These are phyloP conservation scores for Catocala nupta DNA, from an alignment of 2,888 invertebrate species.

Conservation along the genomic window DNA sequence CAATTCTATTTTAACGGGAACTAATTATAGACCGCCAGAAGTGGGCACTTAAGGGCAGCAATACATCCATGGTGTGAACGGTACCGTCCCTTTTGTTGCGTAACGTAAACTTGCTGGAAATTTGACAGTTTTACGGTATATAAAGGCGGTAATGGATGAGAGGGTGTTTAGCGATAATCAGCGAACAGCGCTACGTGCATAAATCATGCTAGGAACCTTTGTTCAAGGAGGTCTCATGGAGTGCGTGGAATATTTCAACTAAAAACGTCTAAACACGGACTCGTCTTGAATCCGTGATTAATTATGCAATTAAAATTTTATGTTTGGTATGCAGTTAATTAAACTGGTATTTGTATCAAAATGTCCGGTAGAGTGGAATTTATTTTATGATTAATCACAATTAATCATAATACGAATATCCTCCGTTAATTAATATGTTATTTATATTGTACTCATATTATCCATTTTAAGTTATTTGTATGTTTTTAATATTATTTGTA, in stretches of 20 bases:
- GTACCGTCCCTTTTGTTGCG: constrained; percentile 46
- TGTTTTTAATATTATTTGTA: too few species aligned
- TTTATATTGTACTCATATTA: too few species aligned
- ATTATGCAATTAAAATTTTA: constrained; percentile 12
- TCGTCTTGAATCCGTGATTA: constrained; percentile 15
- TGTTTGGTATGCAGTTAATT: constrained; percentile 5
- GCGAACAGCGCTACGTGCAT: constrained; percentile 59
- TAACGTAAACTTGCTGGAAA: constrained; percentile 52
- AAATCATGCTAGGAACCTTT: constrained; percentile 63
- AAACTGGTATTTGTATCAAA: background rate
- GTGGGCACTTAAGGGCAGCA: constrained; percentile 50
- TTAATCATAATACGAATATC: background rate
- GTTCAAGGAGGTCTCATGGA: constrained; percentile 37
- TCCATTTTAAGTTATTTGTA: too few species aligned
- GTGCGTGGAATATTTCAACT: constrained; percentile 18
- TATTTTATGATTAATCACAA: background rate
- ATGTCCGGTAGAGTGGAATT: background rate
- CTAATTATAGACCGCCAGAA: constrained; percentile 47
- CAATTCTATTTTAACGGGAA: constrained; percentile 51
- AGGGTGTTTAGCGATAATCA: constrained; percentile 68
- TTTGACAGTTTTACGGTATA: constrained; percentile 65
- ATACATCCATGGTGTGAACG: constrained; percentile 49
- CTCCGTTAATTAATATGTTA: too few species aligned
- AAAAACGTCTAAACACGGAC: constrained; percentile 21
- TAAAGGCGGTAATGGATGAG: constrained; percentile 65